These are phyloP conservation scores for Nomia melanderi DNA, from an alignment of 1,140 invertebrate species.

Conservation along the genomic window DNA sequence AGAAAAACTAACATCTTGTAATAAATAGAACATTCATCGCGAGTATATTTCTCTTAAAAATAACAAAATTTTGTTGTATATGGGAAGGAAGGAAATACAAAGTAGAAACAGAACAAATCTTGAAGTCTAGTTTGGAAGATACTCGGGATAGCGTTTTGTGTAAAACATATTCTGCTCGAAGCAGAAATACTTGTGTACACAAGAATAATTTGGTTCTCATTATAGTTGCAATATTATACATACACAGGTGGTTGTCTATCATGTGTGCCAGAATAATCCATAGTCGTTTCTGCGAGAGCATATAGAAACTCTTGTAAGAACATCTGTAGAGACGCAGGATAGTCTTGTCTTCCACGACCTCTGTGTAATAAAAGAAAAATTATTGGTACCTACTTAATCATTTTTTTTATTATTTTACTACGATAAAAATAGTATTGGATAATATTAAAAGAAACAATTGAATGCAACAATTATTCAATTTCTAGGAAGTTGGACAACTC, in stretches of 20 bases:
- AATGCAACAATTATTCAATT: too few relatives aligned
- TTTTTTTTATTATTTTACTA: background rate
- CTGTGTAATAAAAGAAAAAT: slow-evolving; percentile 35
- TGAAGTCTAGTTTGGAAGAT: slow-evolving; percentile 15
- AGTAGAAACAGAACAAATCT: background rate
- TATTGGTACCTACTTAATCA: background rate
- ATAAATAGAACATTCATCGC: background rate
- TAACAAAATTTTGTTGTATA: slow-evolving; percentile 15
- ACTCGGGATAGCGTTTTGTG: slow-evolving; percentile 38
- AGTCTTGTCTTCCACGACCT: slow-evolving; percentile 49
- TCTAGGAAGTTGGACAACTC: too few relatives aligned
- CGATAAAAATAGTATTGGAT: background rate
- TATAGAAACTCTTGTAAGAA: slow-evolving; percentile 83
- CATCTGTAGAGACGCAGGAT: slow-evolving; percentile 79
- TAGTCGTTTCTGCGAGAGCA: slow-evolving; percentile 79
- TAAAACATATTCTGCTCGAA: background rate
- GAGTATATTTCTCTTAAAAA: too few relatives aligned
- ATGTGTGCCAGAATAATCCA: slow-evolving; percentile 74
- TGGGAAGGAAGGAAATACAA: background rate
- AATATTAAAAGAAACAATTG: background rate
- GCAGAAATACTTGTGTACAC: background rate
- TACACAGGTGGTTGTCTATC: slow-evolving; percentile 77
- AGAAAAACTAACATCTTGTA: background rate
- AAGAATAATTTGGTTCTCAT: background rate
- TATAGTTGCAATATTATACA: slow-evolving; percentile 59